phyloP scores from a whole-genome alignment of 1,140 invertebrate species.

The Ptiloglossa arizonensis region DNA sequence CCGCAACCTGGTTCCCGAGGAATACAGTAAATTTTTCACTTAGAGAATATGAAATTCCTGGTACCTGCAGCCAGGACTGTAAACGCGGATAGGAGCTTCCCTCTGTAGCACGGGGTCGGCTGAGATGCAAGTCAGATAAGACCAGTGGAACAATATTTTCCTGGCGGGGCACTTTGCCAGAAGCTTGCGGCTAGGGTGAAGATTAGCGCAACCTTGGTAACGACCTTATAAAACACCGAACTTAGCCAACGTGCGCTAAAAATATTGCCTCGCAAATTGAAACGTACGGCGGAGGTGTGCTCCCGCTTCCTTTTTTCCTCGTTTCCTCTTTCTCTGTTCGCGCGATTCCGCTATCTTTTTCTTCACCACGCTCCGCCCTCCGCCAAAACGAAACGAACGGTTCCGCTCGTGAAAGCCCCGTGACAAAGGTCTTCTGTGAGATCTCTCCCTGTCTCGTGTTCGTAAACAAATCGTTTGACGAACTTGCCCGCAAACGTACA shows the following conservation, averaged over 20 bases:
- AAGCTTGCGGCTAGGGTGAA: slow-evolving; percentile 69
- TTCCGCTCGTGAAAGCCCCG: slow-evolving; percentile 32
- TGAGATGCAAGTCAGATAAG: slow-evolving; percentile 66
- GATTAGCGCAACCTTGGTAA: slow-evolving; percentile 75
- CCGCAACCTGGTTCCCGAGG: slow-evolving; percentile 32
- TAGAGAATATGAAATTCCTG: slow-evolving; percentile 71
- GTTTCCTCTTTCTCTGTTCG: slow-evolving; percentile 22
- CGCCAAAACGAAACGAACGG: slow-evolving; percentile 19
- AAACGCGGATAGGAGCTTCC: slow-evolving; percentile 7
- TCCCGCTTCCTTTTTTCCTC: slow-evolving; percentile 24
- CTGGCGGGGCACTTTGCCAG: slow-evolving; percentile 69
- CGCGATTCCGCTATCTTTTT: slow-evolving; percentile 15
- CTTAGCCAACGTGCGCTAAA: slow-evolving; percentile 60
- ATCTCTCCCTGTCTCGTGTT: slow-evolving; percentile 51
- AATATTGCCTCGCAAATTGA: slow-evolving; percentile 76
- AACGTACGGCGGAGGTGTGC: slow-evolving; percentile 64
- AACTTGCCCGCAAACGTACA: neutral
- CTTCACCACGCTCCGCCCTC: neutral
- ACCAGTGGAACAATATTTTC: slow-evolving; percentile 68
- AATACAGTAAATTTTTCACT: slow-evolving; percentile 65
- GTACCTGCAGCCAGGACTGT: slow-evolving; percentile 16
- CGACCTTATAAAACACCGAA: slow-evolving; percentile 76
- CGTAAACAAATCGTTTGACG: slow-evolving; percentile 47
- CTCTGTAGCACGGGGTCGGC: slow-evolving; percentile 28
- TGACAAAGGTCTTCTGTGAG: slow-evolving; percentile 46